Base-by-base conservation (phyloP, 2,888 invertebrate species). In the Dermolepida albohirtum region DNA sequence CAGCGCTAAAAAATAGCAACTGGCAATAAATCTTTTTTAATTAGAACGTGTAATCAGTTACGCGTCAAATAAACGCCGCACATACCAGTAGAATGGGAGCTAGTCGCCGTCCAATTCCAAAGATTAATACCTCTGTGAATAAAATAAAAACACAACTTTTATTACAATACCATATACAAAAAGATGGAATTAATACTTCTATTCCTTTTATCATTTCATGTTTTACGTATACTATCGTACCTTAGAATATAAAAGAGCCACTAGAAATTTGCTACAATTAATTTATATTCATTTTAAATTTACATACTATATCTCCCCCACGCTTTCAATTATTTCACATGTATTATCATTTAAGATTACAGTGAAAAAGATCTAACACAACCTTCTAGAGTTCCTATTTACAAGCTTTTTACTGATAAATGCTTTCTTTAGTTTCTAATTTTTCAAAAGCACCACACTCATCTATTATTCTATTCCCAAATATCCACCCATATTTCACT, bases 31-130 rank as follows among this genome's bases (percentile, higher is more conserved):
- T 64, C 52, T 41, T 59, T 66, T 59, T 66, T 66, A 66, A 59
- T 59, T 66, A 57, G 59, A 59, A 40, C 50, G 51, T 57, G 66
- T 57, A 57, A 66, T 59, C 49, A 66, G 50, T 66, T 66, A 59
- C 55, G 59, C 50, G 49, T 57, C 41, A 40, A 59, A 50, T 59
- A 62, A 49, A 47, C 59, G 29, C 22, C 14, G 40, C 17, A 16
- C 40, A 39, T 39, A 14, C 40, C 54, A 39, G 40, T 16, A 54
- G 14, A 54, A 39, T 16, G 10, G 54, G 40, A 17, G 40, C 29
- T 34, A 29, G 59, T 34, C 29, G 29, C 47, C 17, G 47, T 62
- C 59, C 59, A 34, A 34, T 47, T 10, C 34, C 12, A 34, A 47
- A 34, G 47, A 62, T 62, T 47, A 34, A 47, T 62, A 44, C 34